Base-by-base conservation (phyloP, 1,140 invertebrate species). In the Drosophila albomicans region DNA sequence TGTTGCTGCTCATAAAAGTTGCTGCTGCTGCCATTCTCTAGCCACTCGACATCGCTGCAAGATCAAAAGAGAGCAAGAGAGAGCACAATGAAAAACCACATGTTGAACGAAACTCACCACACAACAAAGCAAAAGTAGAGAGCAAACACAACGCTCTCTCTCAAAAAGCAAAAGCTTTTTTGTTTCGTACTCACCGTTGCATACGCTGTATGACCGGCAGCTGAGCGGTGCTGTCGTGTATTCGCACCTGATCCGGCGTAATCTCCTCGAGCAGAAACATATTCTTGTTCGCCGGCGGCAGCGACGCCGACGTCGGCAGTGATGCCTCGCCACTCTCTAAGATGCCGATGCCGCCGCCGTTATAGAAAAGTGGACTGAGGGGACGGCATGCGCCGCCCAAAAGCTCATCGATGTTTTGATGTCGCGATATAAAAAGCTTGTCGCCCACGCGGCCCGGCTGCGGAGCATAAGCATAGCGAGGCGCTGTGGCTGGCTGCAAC, bases 381-480 rank as follows among this genome's bases (percentile, higher is more conserved):
- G 95, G 93, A 11, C 95, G 94, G 38, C 94, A 94, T 61, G 94
- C 94, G 32, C 93, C 94, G 52, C 96, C 96, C 52, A 98, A 93
- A 81, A 97, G 94, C 81, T 97, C 96, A 82, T 97, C 96, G 64
- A 98, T 97, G 91, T 97, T 96, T 8, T 95, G 96, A 86, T 96
- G 95, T 65, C 94, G 94, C 16, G 96, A 96, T 78, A 97, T 97
- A 89, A 96, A 97, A 65, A 95, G 92, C 76, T 73, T 94, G 89
- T 69, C 86, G 20, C 86, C 87, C 51, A 78, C 75, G 32, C 93
- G 92, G 11, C 78, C 41, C 8, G 63, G 62, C 66, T 93, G 82
- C n/a, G 91, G 86, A 66, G 32, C 35, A 15, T 71, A 71, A 5
- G 93, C 61, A 15, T 75, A 87, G n/a, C 75, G 86, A 0, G 82